Base-by-base conservation (phyloP, 2,888 invertebrate species). In the Caradrina kadenii region DNA sequence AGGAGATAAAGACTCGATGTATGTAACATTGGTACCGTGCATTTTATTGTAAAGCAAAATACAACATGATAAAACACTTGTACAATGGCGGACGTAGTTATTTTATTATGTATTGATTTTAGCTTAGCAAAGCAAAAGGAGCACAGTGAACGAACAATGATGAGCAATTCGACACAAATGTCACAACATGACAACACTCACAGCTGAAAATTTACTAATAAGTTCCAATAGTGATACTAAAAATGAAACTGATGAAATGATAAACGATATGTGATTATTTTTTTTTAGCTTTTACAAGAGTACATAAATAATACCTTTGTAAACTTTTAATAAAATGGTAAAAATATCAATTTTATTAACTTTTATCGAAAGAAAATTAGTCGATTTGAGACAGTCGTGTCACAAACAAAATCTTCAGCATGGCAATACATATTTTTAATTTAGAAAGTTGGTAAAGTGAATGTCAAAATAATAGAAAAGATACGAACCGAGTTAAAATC, bases 51-150 rank as follows among this genome's bases (percentile, higher is more conserved):
- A 81, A 81, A 82, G 60, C 78, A 88, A 84, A 85, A 81, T 83
- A 84, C 80, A 87, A 86, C 81, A 86, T 87, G 82, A 74, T 87
- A 86, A 83, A 89, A 91, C 88, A 89, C 87, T 88, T 90, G 86
- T 89, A 92, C 91, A 95, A 95, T 95, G 95, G 95, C 95, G 92
- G 93, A 91, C 90, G 89, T 90, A 90, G 90, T 89, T 92, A 91
- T 82, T 85, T 79, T 81, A 82, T 89, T 91, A 89, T 75, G 77
- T 94, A 94, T 94, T 94, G 94, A 94, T 94, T 95, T 93, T 91
- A 88, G 85, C 85, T 86, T 69, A 82, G 82, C 73, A 68, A 63
- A 77, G 70, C 55, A 73, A 73, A 81, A 83, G 83, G 82, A 79
- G 79, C 70, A 69, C 49, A 73, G 50, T 54, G 63, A 70, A 64